Evolutionary conservation across 2,113 vertebrate genomes (phyloP).

Genomic region (Sander vitreus): DNA sequence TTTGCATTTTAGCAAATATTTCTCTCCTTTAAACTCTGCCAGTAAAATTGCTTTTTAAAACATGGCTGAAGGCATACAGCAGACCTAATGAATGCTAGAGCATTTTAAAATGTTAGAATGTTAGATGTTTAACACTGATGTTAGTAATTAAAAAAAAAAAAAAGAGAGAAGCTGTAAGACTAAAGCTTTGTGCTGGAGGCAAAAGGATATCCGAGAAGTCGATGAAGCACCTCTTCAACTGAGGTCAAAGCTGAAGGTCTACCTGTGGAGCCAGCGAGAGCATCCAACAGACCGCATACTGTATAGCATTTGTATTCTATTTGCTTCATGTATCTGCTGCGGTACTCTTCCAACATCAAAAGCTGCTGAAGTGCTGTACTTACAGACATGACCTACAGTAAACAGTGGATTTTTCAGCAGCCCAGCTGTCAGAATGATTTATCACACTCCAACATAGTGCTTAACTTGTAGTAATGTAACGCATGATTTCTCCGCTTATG

Average conservation of each 20-base stretch:
- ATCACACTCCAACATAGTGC: constrained; percentile 12
- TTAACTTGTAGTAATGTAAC: constrained; percentile 38
- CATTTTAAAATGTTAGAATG: background rate
- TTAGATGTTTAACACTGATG: background rate
- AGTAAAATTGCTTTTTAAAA: too few species aligned
- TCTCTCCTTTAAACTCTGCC: too few species aligned
- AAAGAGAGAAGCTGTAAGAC: background rate
- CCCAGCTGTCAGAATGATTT: constrained; percentile 60
- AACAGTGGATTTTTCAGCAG: constrained; percentile 52
- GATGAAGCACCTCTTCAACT: constrained; percentile 11
- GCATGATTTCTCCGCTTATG: constrained; percentile 34
- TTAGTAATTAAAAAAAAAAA: background rate
- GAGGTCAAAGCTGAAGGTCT: constrained; percentile 48
- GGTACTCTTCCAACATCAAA: constrained; percentile 50
- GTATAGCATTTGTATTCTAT: constrained; percentile 48
- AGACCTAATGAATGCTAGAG: background rate
- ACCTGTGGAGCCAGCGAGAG: constrained; percentile 14
- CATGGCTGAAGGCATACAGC: too few species aligned
- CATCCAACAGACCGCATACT: constrained; percentile 14
- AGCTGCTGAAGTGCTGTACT: constrained; percentile 58
- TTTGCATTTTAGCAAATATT: too few species aligned
- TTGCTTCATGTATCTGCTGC: constrained; percentile 32
- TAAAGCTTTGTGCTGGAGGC: constrained; percentile 15
- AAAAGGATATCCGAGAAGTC: constrained; percentile 6
- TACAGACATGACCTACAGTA: constrained; percentile 42